Percentiles rank a stretch among this genome's conserved stretches.
These are phyloP conservation scores for Listrodromus nycthemerus DNA, from an alignment of 2,888 invertebrate genomes.

Conservation along the genomic window DNA sequence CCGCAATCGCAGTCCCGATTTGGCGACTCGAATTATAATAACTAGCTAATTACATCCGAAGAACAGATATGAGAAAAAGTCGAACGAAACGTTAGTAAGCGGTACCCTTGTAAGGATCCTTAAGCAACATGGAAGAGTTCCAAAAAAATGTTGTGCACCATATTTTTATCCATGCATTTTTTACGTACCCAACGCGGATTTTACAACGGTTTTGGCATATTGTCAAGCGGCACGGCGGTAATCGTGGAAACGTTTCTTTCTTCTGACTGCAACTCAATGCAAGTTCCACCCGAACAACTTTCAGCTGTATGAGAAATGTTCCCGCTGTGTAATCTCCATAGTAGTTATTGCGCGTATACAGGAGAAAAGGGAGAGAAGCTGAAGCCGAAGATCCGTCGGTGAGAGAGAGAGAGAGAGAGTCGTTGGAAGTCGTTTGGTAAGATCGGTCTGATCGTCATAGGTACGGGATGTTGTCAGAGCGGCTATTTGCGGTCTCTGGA, in stretches of 20 bases:
- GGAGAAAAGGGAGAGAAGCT: background rate
- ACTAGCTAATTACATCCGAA: too few species aligned
- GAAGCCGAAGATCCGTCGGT: slow-evolving; percentile 9
- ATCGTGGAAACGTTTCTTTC: background rate
- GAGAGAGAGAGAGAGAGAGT: slow-evolving; percentile 31
- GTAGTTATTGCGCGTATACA: slow-evolving; percentile 1
- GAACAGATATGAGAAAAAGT: too few species aligned
- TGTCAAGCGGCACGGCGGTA: background rate
- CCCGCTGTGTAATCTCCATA: background rate
- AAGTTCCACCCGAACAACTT: background rate
- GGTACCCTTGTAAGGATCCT: background rate
- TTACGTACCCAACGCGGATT: background rate
- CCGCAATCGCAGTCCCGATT: too few species aligned
- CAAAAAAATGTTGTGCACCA: background rate
- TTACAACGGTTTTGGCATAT: background rate
- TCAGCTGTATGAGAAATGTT: background rate
- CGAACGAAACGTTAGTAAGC: too few species aligned
- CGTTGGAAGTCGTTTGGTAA: slow-evolving; percentile 5
- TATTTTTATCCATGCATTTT: background rate
- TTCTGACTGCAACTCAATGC: background rate
- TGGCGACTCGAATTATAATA: too few species aligned
- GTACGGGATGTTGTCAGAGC: slow-evolving; percentile 12
- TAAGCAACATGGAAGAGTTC: background rate
- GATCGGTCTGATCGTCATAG: background rate
- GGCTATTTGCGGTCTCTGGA: slow-evolving; percentile 30